Percentiles rank a stretch among this genome's conserved stretches.
These are phyloP conservation scores for Glyptemys insculpta DNA, from an alignment of 2,797 vertebrate species.

Conservation along the genomic window DNA sequence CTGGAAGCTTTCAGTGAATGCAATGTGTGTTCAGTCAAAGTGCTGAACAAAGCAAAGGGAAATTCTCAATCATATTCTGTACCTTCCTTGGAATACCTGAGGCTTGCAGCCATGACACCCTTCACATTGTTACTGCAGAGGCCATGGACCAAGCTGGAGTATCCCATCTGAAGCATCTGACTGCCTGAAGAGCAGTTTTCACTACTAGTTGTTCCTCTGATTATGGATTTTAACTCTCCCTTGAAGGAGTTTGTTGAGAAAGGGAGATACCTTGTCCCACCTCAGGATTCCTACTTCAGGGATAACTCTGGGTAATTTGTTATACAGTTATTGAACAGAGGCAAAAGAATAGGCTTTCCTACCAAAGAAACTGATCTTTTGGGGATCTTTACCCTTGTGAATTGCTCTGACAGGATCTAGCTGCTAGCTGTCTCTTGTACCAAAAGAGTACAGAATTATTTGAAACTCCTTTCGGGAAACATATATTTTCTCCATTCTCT, in stretches of 20 bases:
- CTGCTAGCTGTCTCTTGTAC: background rate
- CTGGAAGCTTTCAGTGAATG: slow-evolving; percentile 7
- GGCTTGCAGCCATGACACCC: background rate
- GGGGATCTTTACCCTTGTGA: background rate
- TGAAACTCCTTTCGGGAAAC: background rate
- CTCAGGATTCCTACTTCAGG: too few species aligned
- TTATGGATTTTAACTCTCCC: background rate
- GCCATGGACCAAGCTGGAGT: too few species aligned
- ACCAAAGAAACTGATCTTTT: background rate
- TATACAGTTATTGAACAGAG: too few species aligned
- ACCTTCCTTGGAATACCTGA: background rate
- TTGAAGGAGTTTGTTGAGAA: too few species aligned
- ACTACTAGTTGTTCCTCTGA: background rate
- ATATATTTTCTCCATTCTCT: background rate
- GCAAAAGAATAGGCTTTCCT: too few species aligned
- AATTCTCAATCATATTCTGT: slow-evolving; percentile 2
- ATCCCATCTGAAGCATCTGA: too few species aligned
- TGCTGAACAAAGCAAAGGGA: background rate
- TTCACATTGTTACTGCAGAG: too few species aligned
- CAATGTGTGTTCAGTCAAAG: background rate
- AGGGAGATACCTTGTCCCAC: too few species aligned
- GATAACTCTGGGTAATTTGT: too few species aligned
- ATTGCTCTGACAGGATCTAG: background rate
- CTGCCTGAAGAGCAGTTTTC: too few species aligned
- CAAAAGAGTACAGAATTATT: background rate